Evolutionary conservation across 2,888 invertebrate species (phyloP), one percentile per base, ranked within the genome.

Genomic region (Troglohyphantes excavatus): DNA sequence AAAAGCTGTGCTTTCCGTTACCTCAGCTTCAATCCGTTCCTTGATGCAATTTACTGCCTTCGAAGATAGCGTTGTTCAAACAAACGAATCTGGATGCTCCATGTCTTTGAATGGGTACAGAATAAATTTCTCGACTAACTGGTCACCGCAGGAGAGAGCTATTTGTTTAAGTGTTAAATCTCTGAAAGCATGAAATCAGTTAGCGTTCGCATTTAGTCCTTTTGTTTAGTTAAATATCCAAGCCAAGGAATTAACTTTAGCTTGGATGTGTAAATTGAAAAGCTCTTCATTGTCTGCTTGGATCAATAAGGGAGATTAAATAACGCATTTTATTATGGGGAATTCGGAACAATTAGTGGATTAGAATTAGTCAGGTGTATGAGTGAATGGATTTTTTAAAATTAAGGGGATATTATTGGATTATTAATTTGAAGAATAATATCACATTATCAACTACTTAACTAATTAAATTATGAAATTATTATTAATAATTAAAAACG

Each of bases 1-100:
- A 53, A 53, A n/a, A 9, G 6, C 23, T 63, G 3, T n/a, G 2
- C 61, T 21, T 59, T 75, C 46, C 29, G 33, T 61, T 53, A 26
- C 5, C 53, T 17, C 17, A 46, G 75, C 46, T 73, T 19, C 11
- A 29, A 72, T 75, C 27, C 61, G 6, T 13, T 33, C 21, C 29
- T 75, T 75, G 75, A 61, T 61, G 59, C 27, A 29, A 75, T 75
- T 59, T 75, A 75, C 73, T 53, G 73, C 46, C 46, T 13, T 61
- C n/a, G 61, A 75, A 75, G 75, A 75, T 26, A 27, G 7, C 21
- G n/a, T n/a, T 53, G n/a, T 61, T 75, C 29, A 75, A 75, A 75
- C 33, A 33, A 61, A 75, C 53, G 75, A 53, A 29, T 21, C 53
- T 19, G 19, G 61, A 23, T 33, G 75, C 27, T 61, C 11, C 21